Percentiles rank a stretch among this genome's conserved stretches.
These are phyloP conservation scores for Solen grandis DNA, from an alignment of 1,140 invertebrate genomes.

Conservation along the genomic window DNA sequence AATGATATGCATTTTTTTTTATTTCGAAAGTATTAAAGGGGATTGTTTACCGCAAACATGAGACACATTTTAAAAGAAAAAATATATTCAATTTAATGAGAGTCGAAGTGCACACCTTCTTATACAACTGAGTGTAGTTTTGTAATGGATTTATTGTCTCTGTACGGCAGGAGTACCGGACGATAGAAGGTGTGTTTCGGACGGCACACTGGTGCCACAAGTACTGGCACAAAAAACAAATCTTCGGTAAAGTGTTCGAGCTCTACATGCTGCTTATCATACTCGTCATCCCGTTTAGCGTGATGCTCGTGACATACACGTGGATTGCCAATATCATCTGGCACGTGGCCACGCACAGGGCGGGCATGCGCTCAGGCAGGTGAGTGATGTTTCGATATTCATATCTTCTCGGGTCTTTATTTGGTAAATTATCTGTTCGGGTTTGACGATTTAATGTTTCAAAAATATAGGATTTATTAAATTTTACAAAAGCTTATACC, in stretches of 20 bases:
- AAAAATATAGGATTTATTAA: too few species aligned
- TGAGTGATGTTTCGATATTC: slow-evolving; percentile 33
- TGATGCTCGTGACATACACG: slow-evolving; percentile 86
- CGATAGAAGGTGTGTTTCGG: slow-evolving; percentile 43
- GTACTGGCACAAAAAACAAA: slow-evolving; percentile 80
- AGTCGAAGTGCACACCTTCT: too few species aligned
- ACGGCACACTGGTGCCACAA: slow-evolving; percentile 84
- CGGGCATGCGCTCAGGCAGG: slow-evolving; percentile 64
- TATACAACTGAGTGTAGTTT: too few species aligned
- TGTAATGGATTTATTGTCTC: too few species aligned
- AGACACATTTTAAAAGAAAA: too few species aligned
- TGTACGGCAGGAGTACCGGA: slow-evolving; percentile 59
- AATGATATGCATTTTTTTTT: too few species aligned
- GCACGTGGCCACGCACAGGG: slow-evolving; percentile 70
- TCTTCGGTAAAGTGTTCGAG: slow-evolving; percentile 84
- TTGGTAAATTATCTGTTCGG: slow-evolving; percentile 2
- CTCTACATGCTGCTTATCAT: slow-evolving; percentile 86
- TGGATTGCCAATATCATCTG: slow-evolving; percentile 87
- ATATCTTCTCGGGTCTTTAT: background rate
- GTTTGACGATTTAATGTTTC: too few species aligned
- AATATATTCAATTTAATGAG: too few species aligned
- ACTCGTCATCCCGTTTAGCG: slow-evolving; percentile 84
- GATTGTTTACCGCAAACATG: too few species aligned
- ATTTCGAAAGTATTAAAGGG: too few species aligned
- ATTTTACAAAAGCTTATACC: too few species aligned